Conservation (phyloP, 2,797 vertebrate genomes). For the Ceryle rudis region DNA sequence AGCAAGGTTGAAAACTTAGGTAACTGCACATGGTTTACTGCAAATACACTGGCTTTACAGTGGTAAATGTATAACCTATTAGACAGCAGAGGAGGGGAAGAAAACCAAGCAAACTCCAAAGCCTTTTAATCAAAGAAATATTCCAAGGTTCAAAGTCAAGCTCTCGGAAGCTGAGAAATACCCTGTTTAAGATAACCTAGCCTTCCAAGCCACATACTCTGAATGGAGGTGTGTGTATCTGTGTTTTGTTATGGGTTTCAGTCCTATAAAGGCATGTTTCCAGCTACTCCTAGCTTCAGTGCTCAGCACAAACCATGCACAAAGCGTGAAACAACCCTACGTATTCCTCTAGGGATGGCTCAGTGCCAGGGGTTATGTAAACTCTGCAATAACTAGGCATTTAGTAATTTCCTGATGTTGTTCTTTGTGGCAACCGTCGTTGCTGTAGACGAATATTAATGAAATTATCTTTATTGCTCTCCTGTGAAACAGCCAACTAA, state of each 20-base stretch:
- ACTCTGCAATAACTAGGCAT: background rate
- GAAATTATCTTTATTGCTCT: slow-evolving; percentile 18
- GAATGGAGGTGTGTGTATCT: background rate
- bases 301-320: background rate
- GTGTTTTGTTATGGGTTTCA: background rate
- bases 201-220: background rate
- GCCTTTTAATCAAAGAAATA: slow-evolving; percentile 11
- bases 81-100: background rate
- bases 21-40: slow-evolving; percentile 45
- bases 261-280: background rate
- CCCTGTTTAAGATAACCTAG: background rate
- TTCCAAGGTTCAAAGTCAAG: background rate
- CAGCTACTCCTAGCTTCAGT: background rate
- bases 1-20: slow-evolving; percentile 22
- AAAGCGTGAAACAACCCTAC: background rate
- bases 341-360: background rate
- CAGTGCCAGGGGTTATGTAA: background rate
- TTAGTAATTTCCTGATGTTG: slow-evolving; percentile 48
- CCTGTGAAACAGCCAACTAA: background rate
- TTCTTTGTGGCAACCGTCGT: background rate
- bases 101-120: background rate
- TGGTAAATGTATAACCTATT: slow-evolving; percentile 26
- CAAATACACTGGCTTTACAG: slow-evolving; percentile 37
- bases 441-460: background rate
- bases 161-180: background rate